Conservation (phyloP, 2,113 vertebrate species). For the Ceyx margarethae region DNA sequence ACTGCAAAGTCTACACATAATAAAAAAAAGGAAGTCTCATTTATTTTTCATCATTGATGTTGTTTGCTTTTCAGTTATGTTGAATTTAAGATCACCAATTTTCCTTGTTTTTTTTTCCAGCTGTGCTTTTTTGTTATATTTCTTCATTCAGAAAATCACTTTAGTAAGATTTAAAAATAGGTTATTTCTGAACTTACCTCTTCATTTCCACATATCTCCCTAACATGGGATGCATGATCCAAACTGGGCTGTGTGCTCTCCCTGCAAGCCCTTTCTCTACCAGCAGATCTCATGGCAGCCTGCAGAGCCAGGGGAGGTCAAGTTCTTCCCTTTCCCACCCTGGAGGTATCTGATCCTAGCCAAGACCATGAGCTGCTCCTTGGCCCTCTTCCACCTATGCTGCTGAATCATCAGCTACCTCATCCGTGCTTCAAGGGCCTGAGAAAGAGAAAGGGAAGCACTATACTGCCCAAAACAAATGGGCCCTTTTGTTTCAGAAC, state of each 20-base stretch:
- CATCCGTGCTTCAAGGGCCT: background rate
- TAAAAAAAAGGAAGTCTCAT: background rate
- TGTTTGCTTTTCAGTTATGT: background rate
- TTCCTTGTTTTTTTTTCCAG: background rate
- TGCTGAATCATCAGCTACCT: background rate
- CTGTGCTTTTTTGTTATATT: background rate
- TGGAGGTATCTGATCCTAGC: background rate
- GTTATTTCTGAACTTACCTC: background rate
- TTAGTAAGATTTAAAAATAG: background rate
- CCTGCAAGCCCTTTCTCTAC: background rate
- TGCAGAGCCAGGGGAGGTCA: background rate
- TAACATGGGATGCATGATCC: fast-evolving
- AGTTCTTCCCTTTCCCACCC: background rate
- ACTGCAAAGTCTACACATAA: background rate
- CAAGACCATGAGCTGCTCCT: background rate
- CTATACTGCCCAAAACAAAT: background rate
- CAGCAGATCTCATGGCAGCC: background rate
- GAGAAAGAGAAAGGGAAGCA: background rate
- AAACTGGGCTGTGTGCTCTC: background rate
- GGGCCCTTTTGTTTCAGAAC: background rate
- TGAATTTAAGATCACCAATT: background rate
- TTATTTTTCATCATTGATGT: background rate
- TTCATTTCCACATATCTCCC: background rate
- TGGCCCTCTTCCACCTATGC: background rate
- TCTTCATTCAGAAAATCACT: background rate